These are phyloP conservation scores for Cirrhinus mrigala DNA, from an alignment of 2,797 vertebrate genomes.

Conservation along the genomic window DNA sequence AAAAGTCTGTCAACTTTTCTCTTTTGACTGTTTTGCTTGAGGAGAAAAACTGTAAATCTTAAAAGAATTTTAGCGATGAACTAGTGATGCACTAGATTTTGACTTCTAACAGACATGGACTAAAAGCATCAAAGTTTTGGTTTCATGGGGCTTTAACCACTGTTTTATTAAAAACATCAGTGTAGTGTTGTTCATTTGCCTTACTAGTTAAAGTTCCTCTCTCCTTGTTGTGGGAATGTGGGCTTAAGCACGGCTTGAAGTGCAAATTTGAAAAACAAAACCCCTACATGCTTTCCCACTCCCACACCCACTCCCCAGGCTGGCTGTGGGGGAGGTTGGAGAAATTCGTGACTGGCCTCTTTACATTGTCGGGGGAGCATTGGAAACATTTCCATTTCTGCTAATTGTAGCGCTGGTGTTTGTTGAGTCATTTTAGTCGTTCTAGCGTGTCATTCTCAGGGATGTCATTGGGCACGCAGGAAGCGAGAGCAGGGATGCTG, in stretches of 20 bases:
- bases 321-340: constrained; percentile 47
- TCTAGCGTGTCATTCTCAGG: constrained; percentile 21
- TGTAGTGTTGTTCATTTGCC: neutral
- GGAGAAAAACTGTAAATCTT: neutral
- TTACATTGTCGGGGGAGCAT: neutral
- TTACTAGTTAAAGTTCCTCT: neutral
- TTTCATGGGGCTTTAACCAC: neutral
- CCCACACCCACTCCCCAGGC: constrained; percentile 39
- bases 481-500: constrained; percentile 49
- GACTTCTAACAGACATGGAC: neutral
- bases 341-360: constrained; percentile 34
- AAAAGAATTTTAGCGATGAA: neutral
- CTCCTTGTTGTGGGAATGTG: constrained; percentile 9
- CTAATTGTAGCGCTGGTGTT: neutral
- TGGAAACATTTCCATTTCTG: constrained; percentile 30
- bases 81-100: neutral
- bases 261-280: constrained; percentile 25
- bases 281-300: constrained; percentile 41
- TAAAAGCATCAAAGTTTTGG: neutral
- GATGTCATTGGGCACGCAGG: constrained; percentile 32
- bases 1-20: neutral
- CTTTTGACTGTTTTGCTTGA: neutral
- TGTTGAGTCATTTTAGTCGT: constrained; percentile 28
- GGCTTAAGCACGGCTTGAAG: neutral
- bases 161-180: constrained; percentile 7